Percentiles rank a stretch among this genome's conserved stretches.
These are phyloP conservation scores for Penaeus chinensis DNA, from an alignment of 1,140 invertebrate species.

Conservation along the genomic window DNA sequence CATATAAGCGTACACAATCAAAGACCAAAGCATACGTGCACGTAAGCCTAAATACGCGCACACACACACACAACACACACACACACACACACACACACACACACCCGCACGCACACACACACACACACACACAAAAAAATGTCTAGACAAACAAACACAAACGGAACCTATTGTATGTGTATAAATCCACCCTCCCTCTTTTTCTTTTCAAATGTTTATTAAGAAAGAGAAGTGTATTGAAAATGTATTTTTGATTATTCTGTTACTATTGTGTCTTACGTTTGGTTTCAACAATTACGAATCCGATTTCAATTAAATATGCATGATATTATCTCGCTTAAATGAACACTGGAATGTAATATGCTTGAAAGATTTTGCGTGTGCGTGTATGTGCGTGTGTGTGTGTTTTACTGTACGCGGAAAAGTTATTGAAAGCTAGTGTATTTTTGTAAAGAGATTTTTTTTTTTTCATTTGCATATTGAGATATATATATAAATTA, in stretches of 20 bases:
- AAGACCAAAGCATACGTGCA: no score
- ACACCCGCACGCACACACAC: neutral
- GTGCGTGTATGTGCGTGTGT: neutral
- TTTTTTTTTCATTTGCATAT: no score
- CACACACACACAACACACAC: conserved; percentile 6
- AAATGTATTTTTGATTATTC: no score
- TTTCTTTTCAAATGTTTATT: no score
- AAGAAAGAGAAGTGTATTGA: neutral
- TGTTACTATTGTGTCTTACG: neutral
- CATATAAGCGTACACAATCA: no score
- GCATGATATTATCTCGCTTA: neutral
- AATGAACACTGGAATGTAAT: neutral
- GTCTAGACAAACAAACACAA: neutral
- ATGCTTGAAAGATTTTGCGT: neutral
- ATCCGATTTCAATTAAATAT: neutral
- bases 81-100: neutral
- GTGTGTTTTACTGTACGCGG: neutral
- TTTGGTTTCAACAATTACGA: neutral
- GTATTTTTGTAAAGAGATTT: neutral
- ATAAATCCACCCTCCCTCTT: neutral
- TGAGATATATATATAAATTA: no score
- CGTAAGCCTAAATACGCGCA: neutral
- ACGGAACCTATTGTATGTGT: neutral
- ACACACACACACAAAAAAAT: neutral
- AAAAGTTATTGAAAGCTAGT: neutral